Base-by-base conservation (phyloP, 2,888 invertebrate genomes). In the Tetragonula carbonaria region DNA sequence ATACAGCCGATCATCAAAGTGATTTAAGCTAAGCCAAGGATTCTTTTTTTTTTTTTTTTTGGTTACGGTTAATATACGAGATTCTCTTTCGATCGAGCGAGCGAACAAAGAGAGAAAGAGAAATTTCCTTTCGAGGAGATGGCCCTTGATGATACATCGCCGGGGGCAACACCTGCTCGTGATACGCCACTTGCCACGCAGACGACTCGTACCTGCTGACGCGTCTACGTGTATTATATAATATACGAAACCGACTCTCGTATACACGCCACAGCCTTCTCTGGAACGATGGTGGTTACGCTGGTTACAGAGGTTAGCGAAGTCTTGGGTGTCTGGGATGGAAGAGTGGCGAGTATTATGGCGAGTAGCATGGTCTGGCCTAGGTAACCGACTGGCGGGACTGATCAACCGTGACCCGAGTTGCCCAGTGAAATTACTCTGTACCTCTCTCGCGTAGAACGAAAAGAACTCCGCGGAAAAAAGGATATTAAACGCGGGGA, bases 121-220 rank as follows among this genome's bases (percentile, higher is more conserved):
- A 45, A 8, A 8, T 45, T 2, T 8, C 14, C 57, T 59, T 59
- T 59, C 13, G 50, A 38, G 65, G 38, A 68, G 76, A 87, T 88
- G 80, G 71, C 84, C 84, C 72, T 82, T 84, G 85, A 91, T 85
- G 87, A 88, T 91, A 90, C 82, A 80, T 86, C 88, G 62, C 75
- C 81, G 83, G 76, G 80, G 90, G 88, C 86, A 90, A 88, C 90
- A 91, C 90, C 91, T 91, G 90, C 88, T 91, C 89, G 85, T 66
- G 88, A 88, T 86, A 86, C 90, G 86, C 84, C 88, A 87, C 84
- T 89, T 84, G 83, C 72, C 70, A 71, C 66, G 55, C 28, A 51
- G 72, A 51, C 28, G 70, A 74, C 65, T 74, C 65, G 82, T 84
- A 84, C 78, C 77, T 82, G 84, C 63, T n/a, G 66, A 33, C 70